phyloP scores from a whole-genome alignment of 1,140 invertebrate genomes.

The Leptopilina clavipes region DNA sequence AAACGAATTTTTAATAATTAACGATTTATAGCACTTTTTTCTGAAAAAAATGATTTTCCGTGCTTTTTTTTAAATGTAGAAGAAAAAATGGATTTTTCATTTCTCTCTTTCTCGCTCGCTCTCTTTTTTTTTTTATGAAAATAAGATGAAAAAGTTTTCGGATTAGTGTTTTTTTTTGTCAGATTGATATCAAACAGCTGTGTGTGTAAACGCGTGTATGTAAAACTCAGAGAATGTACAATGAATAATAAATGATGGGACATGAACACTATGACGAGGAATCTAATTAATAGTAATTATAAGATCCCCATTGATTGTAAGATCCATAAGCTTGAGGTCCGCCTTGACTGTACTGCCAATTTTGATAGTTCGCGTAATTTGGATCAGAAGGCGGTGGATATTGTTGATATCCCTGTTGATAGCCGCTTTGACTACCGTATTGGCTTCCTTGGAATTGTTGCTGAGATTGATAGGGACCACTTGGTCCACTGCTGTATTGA shows the following conservation, averaged over 20 bases:
- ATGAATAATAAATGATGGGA: conserved; percentile 42
- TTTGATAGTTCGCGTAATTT: conserved; percentile 78
- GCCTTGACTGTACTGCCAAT: conserved; percentile 81
- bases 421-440: conserved; percentile 74
- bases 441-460: conserved; percentile 74
- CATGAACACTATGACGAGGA: conserved; percentile 19
- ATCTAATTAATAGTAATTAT: conserved; percentile 73
- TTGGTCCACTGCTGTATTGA: conserved; percentile 73
- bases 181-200: conserved; percentile 42
- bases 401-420: conserved; percentile 79
- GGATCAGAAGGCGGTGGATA: conserved; percentile 77
- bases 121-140: conserved; percentile 26
- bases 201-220: conserved; percentile 46
- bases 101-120: too few relatives aligned
- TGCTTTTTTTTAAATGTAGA: too few relatives aligned
- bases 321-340: conserved; percentile 76
- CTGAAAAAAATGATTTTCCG: too few relatives aligned
- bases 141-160: conserved; percentile 31
- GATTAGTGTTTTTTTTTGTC: conserved; percentile 22
- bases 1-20: too few relatives aligned
- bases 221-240: conserved; percentile 45
- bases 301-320: conserved; percentile 81
- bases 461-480: conserved; percentile 69
- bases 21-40: too few relatives aligned
- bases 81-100: too few relatives aligned